phyloP scores from a whole-genome alignment of 35 echinoderm and acorn worm species.

The Lytechinus pictus region DNA sequence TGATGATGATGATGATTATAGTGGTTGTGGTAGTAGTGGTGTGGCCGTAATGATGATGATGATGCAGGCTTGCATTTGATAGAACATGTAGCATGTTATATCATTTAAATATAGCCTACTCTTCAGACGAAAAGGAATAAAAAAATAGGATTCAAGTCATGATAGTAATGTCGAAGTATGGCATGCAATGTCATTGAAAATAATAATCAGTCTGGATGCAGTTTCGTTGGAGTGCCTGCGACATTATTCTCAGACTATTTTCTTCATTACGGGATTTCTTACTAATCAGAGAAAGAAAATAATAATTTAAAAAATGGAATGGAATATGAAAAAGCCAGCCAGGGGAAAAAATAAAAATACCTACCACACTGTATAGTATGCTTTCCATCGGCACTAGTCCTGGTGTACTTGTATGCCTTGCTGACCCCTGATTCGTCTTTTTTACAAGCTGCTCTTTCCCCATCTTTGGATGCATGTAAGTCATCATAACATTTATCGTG shows the following conservation, averaged over 20 bases:
- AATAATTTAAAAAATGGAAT: background rate
- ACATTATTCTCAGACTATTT: background rate
- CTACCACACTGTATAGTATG: background rate
- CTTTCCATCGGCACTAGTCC: background rate
- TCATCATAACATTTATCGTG: background rate
- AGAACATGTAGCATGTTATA: no score
- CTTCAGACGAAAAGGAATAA: no score
- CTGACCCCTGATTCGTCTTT: background rate
- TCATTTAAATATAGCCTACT: no score
- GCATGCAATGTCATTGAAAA: no score
- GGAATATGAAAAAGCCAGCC: background rate
- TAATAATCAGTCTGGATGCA: no score
- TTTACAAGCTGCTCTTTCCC: background rate
- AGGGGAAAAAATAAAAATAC: background rate
- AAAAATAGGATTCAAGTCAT: no score
- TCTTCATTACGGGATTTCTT: background rate
- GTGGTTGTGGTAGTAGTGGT: no score
- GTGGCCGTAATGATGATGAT: no score
- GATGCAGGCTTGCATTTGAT: no score
- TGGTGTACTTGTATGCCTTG: background rate
- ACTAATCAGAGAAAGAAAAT: background rate
- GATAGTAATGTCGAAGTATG: no score
- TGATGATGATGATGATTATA: no score
- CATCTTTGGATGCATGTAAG: background rate
- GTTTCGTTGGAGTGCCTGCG: no score